A percentile compares a stretch with the other conserved stretches of the same genome.
Evolutionary conservation across 2,888 invertebrate species (phyloP).

Genomic region (Globia sparganii): DNA sequence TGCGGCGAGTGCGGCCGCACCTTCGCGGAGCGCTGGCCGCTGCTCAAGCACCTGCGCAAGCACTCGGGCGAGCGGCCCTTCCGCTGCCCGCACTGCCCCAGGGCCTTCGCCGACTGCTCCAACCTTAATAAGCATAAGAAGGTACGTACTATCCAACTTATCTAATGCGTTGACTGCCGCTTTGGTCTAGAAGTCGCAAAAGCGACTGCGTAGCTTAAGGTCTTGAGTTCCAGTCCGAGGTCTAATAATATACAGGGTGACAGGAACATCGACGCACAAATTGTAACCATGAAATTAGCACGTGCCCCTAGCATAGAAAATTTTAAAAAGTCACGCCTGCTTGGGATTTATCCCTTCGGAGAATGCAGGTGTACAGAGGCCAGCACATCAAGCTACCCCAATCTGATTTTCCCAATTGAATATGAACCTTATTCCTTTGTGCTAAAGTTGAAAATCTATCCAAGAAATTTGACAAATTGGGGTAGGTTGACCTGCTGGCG

Average conservation of each 20-base stretch:
- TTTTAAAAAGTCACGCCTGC: background rate
- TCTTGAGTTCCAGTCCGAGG: background rate
- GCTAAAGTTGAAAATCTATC: too few relatives aligned
- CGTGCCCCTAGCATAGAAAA: background rate
- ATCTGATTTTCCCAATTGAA: too few relatives aligned
- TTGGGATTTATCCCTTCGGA: background rate
- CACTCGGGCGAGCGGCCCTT: slow-evolving; percentile 93
- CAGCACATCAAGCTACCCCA: too few relatives aligned
- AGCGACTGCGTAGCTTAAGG: too few relatives aligned
- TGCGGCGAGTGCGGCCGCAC: slow-evolving; percentile 90
- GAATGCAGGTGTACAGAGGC: background rate
- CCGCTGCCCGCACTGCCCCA: slow-evolving; percentile 92
- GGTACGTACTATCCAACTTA: slow-evolving; percentile 69
- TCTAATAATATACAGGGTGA: background rate
- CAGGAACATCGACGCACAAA: background rate
- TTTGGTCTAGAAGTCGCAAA: too few relatives aligned
- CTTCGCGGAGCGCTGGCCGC: slow-evolving; percentile 92
- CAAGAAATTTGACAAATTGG: too few relatives aligned
- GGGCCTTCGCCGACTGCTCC: slow-evolving; percentile 94
- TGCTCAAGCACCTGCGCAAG: slow-evolving; percentile 91
- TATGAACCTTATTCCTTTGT: too few relatives aligned
- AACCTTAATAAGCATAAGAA: slow-evolving; percentile 93
- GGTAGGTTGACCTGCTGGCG: too few relatives aligned
- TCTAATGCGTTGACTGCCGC: too few relatives aligned
- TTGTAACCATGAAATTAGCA: background rate